Base-by-base conservation (phyloP, 1,140 invertebrate genomes). In the Penaeus vannamei region DNA sequence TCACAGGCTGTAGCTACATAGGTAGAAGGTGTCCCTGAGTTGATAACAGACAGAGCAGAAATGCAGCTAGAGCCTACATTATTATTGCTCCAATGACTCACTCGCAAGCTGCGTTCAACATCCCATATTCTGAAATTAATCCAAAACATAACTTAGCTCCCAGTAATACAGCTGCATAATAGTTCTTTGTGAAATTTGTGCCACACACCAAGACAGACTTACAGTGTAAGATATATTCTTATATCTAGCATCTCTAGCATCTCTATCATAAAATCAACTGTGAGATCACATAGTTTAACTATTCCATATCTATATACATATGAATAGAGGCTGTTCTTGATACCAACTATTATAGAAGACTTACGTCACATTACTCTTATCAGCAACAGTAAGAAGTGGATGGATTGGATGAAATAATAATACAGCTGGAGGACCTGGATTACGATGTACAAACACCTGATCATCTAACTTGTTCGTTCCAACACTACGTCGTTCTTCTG, bases 381-480 rank as follows among this genome's bases (percentile, higher is more conserved):
- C 96, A 76, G 97, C 97, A 77, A 98, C 96, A 76, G 96, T 96
- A 80, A 98, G 94, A 93, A 97, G 96, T 90, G 96, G 95, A 92
- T 98, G 97, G 92, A 97, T 98, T 0, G 98, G 97, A 94, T 98
- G 96, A 93, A 98, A 97, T 89, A 95, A 94, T 79, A 98, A 93
- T 26, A 96, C 95, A 86, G 95, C 94, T 26, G 97, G 97, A 87
- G 96, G 95, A 86, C 96, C 95, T 86, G 95, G 94, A 92, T 96
- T 97, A 92, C 96, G 95, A 80, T 96, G 95, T 91, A 96, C 95
- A 94, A 98, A 98, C 76, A 96, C 94, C 93, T 97, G 96, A 90
- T 96, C 95, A 92, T 98, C 97, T 90, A 97, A 93, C 91, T 95
- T 94, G 76, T 93, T 93, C 59, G 93, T 92, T 69, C 93, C 92